Base-by-base conservation (phyloP, 1,140 invertebrate species). In the Microplitis demolitor region DNA sequence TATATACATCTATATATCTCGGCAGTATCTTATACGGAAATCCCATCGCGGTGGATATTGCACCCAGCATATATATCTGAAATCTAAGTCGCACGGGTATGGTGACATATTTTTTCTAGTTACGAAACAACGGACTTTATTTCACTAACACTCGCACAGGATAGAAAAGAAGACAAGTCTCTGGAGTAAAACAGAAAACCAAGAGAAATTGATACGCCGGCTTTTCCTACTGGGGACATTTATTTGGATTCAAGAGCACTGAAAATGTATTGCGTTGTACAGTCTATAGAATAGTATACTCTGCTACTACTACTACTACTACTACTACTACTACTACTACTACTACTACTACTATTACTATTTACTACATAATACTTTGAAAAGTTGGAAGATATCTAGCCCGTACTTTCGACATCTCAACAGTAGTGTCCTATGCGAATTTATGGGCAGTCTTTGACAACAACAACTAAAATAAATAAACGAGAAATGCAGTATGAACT, bases 191-290 rank as follows among this genome's bases (percentile, higher is more conserved):
- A 72, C 63, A 60, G 50, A 72, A 24, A 72, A 72, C 50, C 70
- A 66, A 66, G 70, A 72, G 56, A 66, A 72, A 72, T 72, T 72
- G 70, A 72, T 66, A 58, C 70, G 54, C 62, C 16, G 50, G 63
- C 39, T 53, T 60, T 62, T 71, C 58, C 64, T 51, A 16, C 34
- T 58, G 54, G 16, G 37, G 53, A 68, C 54, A 60, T 67, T 67
- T 67, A 67, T 67, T 67, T 67, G 66, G 66, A 67, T 67, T 67
- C 50, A 67, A 50, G 51, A 67, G 50, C 31, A 53, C 4, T 33
- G 24, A 67, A 11, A 50, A 24, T 51, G 24, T 66, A 37, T 58
- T 11, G 39, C 63, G 31, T 5, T 62, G 34, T 34, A n/a, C 31
- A 8, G 62, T 9, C 39, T 45, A 45, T 45, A 45, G 6, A 45